Conservation (phyloP, 2,888 invertebrate genomes). For the Petrolisthes manimaculis region DNA sequence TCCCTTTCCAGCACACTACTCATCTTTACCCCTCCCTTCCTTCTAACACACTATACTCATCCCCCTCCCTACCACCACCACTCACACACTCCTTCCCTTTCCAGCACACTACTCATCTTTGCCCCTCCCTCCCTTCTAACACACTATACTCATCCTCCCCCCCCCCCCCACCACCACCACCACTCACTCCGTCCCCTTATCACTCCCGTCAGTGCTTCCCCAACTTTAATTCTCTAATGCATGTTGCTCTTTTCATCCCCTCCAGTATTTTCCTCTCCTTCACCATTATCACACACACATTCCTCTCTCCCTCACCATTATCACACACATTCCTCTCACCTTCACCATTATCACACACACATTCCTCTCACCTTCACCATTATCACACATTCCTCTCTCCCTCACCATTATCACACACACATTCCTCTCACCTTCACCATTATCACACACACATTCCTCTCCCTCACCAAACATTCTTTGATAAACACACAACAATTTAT, state of each 20-base stretch:
- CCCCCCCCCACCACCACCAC: neutral
- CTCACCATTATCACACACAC: neutral
- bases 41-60: neutral
- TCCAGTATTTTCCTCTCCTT: too few relatives aligned
- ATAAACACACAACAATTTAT: too few relatives aligned
- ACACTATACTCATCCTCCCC: neutral
- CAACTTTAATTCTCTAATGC: too few relatives aligned
- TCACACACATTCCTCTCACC: neutral
- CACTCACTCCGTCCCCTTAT: neutral
- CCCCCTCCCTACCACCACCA: neutral
- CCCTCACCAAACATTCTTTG: too few relatives aligned
- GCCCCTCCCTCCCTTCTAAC: neutral
- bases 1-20: constrained; percentile 2
- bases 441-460: neutral
- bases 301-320: neutral
- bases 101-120: neutral
- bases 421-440: neutral
- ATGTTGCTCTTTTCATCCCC: too few relatives aligned
- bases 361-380: neutral
- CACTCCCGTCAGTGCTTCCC: too few relatives aligned
- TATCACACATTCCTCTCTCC: neutral
- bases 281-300: too few relatives aligned
- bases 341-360: too few relatives aligned
- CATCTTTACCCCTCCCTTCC: neutral
- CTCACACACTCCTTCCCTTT: constrained; percentile 1